Base-by-base conservation (phyloP, 2,113 vertebrate species). In the Athene noctua region DNA sequence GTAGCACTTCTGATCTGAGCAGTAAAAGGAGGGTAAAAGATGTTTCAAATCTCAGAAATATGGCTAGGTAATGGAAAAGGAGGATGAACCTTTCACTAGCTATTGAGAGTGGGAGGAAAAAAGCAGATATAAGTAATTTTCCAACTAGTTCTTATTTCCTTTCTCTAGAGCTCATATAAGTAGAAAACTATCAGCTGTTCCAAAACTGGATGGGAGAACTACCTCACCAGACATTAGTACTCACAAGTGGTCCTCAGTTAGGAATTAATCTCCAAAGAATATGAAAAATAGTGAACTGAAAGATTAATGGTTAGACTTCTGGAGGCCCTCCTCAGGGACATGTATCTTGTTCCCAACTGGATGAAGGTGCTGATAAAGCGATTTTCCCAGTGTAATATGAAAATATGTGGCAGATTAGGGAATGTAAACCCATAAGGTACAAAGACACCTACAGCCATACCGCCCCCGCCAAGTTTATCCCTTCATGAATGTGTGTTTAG, bases 401-500 rank as follows among this genome's bases (percentile, higher is more conserved):
- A 78, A 86, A 62, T 52, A 7, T 4, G 12, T 73, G 68, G 38
- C 46, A 47, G 47, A 58, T 47, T 34, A 71, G 38, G 29, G 61
- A 73, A 77, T 46, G 13, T 58, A 83, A 91, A 66, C 7, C 26
- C 12, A 3, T 54, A 59, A 84, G 44, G 18, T 70, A 58, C 11
- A 83, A 22, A 22, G 38, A 57, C 26, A 70, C 10, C 10, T 68
- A 51, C 13, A 89, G 14, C 68, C 10, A 15, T 71, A 81, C 54
- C 11, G 32, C 4, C 15, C 6, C 15, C 57, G 5, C 30, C 21
- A 61, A 84, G 5, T 74, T 91, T 47, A 51, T 87, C 11, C 61
- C 52, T 86, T 86, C 75, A 47, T 78, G 74, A 86, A 83, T 32
- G 15, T 78, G 80, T 80, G 72, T 86, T 91, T 91, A 82, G 86